Percentiles rank a stretch among this genome's conserved stretches.
phyloP scores from a whole-genome alignment of 2,888 invertebrate genomes.

The Diarsia dahlii region DNA sequence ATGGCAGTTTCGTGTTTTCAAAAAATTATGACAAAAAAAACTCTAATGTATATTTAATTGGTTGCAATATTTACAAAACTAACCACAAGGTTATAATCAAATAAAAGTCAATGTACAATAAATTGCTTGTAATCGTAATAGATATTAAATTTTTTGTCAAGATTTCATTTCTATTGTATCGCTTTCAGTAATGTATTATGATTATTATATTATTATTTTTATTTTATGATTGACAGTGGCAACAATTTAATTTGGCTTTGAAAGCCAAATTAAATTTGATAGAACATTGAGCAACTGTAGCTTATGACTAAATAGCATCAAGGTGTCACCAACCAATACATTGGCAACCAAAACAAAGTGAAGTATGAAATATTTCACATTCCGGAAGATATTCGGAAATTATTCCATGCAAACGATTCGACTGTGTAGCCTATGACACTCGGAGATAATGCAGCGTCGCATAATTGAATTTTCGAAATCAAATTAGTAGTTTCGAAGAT shows the following conservation, averaged over 20 bases:
- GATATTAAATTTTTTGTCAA: slow-evolving; percentile 21
- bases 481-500: no score
- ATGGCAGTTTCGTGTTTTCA: slow-evolving; percentile 29
- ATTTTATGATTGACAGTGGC: background rate
- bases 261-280: background rate
- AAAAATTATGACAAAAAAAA: slow-evolving; percentile 23
- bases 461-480: no score
- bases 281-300: background rate
- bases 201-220: background rate
- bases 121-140: slow-evolving; percentile 33
- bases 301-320: background rate
- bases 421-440: no score
- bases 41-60: slow-evolving; percentile 35
- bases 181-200: slow-evolving; percentile 24
- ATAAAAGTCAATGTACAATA: slow-evolving; percentile 43
- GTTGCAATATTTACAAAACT: slow-evolving; percentile 45
- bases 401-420: no score
- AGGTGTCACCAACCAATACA: background rate
- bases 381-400: no score
- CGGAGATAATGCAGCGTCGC: no score
- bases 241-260: background rate
- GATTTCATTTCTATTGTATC: slow-evolving; percentile 46
- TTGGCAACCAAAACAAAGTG: background rate
- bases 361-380: background rate
- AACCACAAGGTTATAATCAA: slow-evolving; percentile 48